Evolutionary conservation across 2,888 invertebrate genomes (phyloP).

Genomic region (Lacanobia oleracea): DNA sequence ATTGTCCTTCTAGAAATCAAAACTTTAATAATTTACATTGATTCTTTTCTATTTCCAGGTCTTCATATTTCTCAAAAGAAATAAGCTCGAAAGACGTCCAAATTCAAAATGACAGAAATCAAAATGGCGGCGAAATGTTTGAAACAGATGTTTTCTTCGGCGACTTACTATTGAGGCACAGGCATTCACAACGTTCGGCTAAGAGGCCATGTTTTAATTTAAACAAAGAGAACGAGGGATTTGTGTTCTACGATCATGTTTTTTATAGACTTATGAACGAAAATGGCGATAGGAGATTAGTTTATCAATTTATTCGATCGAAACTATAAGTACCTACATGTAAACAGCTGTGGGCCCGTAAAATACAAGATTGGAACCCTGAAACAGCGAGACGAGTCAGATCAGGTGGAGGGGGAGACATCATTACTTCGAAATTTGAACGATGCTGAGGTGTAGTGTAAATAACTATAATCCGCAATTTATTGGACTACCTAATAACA

Average conservation of each 20-base stretch:
- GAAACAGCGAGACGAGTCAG: not conserved
- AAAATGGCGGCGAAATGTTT: constrained; percentile 21
- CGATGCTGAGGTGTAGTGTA: not conserved
- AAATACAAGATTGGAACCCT: no score
- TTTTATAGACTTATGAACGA: constrained; percentile 60
- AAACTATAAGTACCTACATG: constrained; percentile 52
- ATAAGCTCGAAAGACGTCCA: constrained; percentile 6
- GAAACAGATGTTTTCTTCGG: constrained; percentile 50
- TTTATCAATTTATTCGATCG: constrained; percentile 48
- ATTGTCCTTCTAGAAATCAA: no score
- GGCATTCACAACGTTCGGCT: constrained; percentile 12
- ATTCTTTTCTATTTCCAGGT: constrained; percentile 30
- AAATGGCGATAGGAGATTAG: constrained; percentile 36
- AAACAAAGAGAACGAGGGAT: constrained; percentile 56
- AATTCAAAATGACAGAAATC: constrained; percentile 11
- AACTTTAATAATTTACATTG: not conserved
- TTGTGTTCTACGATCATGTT: constrained; percentile 60
- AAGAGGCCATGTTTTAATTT: constrained; percentile 27
- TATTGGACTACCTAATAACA: not conserved
- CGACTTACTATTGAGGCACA: constrained; percentile 47
- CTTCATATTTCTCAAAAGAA: constrained; percentile 44
- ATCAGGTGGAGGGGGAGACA: not conserved
- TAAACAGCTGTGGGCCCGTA: no score
- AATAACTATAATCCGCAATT: not conserved
- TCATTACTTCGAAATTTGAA: not conserved